Base-by-base conservation (phyloP, 2,113 vertebrate species). In the Hystrix brachyura region DNA sequence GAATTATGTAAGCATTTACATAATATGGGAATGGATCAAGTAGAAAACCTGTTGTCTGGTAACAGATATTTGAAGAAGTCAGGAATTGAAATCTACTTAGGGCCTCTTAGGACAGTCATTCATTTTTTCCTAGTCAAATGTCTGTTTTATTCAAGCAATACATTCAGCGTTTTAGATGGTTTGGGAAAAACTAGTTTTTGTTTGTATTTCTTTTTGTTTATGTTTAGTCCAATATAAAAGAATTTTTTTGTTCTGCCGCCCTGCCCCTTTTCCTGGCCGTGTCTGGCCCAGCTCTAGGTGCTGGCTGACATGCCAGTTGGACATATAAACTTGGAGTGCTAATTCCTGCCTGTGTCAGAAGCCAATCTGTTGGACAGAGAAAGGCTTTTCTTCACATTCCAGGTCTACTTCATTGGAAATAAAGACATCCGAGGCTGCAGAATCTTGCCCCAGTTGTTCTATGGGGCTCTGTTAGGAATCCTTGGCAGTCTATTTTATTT, bases 101-200 rank as follows among this genome's bases (percentile, higher is more conserved):
- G 62, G 23, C 0, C 17, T 19, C 59, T 67, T 4, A 86, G 51
- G 38, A 38, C 21, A 83, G 32, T 81, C 19, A 53, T 87, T 87
- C 14, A 85, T 43, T 53, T 83, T 55, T 62, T 19, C 5, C 46
- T 19, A 38, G 29, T 82, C 25, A 91, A 85, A 57, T 85, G 29
- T 65, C 57, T 82, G 46, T 72, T 91, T 83, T 82, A 48, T 55
- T 93, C 34, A 74, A 87, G 43, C 29, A 85, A 78, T 86, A 72
- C 34, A 34, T 89, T 76, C 82, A 89, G n/a, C n/a, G 83, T 93
- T 32, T 91, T 60, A 87, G 86, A 84, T 48, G 14, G 51, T 48
- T 80, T 89, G 94, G 79, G 46, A 65, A 78, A 91, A 71, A 92
- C 91, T 67, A 83, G 11, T n/a, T 89, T 82, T 89, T 67, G 64